These are phyloP conservation scores for Glareola pratincola DNA, from an alignment of 2,113 vertebrate genomes.

Conservation along the genomic window DNA sequence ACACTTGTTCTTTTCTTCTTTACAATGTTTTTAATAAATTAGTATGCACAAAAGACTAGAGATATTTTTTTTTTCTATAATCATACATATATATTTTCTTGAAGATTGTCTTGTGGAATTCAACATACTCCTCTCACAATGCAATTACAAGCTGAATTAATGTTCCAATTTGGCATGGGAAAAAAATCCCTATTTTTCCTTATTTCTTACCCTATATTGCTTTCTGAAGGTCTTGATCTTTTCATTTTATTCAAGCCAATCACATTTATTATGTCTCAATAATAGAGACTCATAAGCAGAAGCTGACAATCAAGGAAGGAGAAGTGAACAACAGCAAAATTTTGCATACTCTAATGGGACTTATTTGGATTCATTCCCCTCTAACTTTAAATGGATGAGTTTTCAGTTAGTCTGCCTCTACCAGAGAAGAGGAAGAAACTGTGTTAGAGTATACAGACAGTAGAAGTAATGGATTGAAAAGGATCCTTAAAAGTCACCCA, in stretches of 20 bases:
- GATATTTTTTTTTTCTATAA: not conserved
- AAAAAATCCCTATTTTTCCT: rapidly evolving
- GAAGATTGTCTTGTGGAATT: not conserved
- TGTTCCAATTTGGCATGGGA: not conserved
- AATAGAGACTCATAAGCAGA: not conserved
- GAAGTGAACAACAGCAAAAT: not conserved
- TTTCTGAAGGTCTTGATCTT: not conserved
- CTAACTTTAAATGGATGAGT: not conserved
- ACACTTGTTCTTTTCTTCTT: not conserved
- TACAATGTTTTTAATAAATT: not conserved
- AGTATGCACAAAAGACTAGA: not conserved
- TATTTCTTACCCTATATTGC: not conserved
- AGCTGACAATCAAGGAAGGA: not conserved
- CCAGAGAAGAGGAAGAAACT: not conserved
- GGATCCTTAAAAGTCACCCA: conserved; percentile 32
- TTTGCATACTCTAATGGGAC: not conserved
- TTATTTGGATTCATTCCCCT: not conserved
- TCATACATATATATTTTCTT: not conserved
- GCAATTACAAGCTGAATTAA: not conserved
- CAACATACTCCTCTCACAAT: not conserved
- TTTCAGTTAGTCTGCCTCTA: not conserved
- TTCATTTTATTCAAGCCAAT: not conserved
- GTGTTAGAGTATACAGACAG: not conserved
- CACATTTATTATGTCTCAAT: not conserved
- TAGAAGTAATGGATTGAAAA: not conserved